Conservation (phyloP, 1,140 invertebrate species). For the Hetaerina americana region DNA sequence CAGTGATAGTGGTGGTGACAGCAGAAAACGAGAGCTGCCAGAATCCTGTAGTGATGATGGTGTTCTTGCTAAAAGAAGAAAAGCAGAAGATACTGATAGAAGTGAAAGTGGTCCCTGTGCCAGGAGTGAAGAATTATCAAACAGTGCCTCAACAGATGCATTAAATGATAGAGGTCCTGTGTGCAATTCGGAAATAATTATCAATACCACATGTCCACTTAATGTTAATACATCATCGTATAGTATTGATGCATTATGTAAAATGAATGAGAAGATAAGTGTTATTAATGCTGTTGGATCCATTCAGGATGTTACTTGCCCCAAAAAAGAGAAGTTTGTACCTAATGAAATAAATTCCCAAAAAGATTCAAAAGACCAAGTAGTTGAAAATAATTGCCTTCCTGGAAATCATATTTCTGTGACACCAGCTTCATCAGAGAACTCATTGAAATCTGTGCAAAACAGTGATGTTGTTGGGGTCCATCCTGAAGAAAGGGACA, state of each 20-base stretch:
- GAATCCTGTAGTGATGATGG: background rate
- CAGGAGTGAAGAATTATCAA: too few relatives aligned
- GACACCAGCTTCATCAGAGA: background rate
- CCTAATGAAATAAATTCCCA: background rate
- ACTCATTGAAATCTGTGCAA: background rate
- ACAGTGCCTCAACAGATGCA: too few relatives aligned
- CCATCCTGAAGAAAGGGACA: background rate
- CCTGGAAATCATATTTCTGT: background rate
- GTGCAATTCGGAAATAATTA: too few relatives aligned
- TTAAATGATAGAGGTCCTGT: too few relatives aligned
- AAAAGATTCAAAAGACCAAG: background rate
- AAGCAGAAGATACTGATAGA: too few relatives aligned
- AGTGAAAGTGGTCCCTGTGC: too few relatives aligned
- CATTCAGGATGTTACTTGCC: too few relatives aligned
- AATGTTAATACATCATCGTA: too few relatives aligned
- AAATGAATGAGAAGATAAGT: background rate
- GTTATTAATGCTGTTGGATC: too few relatives aligned
- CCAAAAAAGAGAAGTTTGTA: background rate
- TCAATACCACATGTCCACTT: too few relatives aligned
- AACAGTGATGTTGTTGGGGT: background rate
- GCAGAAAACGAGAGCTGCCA: background rate
- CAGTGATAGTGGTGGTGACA: too few relatives aligned
- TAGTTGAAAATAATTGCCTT: background rate
- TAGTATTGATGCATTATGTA: background rate
- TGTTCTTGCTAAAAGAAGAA: background rate